A percentile compares a stretch with the other conserved stretches of the same genome.
Evolutionary conservation across 2,113 vertebrate genomes (phyloP).

Genomic region (Cyanoderma ruficeps): DNA sequence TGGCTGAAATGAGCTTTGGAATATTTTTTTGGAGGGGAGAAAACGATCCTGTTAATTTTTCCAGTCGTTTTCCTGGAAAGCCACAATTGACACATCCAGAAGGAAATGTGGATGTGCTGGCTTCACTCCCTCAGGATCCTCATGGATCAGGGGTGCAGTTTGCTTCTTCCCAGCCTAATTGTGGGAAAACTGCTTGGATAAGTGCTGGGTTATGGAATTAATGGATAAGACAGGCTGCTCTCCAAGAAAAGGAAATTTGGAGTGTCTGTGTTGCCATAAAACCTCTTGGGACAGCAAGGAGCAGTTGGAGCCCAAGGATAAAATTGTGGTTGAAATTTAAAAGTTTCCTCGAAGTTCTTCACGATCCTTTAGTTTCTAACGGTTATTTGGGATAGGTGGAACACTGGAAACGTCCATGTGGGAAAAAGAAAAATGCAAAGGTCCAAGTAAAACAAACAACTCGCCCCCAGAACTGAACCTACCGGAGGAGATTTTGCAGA

Average conservation of each 20-base stretch:
- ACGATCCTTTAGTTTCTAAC: background rate
- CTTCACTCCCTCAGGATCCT: background rate
- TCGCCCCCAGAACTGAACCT: background rate
- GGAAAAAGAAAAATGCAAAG: background rate
- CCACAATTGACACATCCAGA: background rate
- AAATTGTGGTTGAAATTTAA: background rate
- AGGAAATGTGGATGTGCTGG: background rate
- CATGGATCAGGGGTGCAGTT: background rate
- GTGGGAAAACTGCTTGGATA: background rate
- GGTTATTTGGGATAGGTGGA: background rate
- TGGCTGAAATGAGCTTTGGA: background rate
- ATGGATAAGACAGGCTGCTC: background rate
- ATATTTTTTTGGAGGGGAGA: background rate
- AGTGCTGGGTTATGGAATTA: background rate
- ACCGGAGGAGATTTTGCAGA: background rate
- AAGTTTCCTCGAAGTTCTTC: background rate
- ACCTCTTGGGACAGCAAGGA: background rate
- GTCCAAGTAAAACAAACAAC: background rate
- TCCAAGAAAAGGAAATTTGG: background rate
- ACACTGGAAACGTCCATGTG: accelerated
- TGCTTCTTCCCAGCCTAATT: background rate
- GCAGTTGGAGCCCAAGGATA: background rate
- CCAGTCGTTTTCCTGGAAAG: background rate
- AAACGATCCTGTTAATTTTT: background rate
- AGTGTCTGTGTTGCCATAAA: background rate